These are phyloP conservation scores for Danionella cerebrum DNA, from an alignment of 2,113 vertebrate genomes.

Conservation along the genomic window DNA sequence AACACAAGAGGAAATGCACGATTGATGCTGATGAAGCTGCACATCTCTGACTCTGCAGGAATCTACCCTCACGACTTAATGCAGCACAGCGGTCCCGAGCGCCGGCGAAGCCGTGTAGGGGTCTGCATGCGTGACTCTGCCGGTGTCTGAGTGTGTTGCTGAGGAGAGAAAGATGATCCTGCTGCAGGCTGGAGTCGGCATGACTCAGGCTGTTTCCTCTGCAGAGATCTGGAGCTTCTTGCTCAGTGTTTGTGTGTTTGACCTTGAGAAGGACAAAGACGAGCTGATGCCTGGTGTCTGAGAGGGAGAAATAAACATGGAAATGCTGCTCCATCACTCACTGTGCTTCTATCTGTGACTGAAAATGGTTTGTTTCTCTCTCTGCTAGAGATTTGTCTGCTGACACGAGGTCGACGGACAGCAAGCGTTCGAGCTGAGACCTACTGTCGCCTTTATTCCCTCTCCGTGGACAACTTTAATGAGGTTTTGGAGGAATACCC, in stretches of 20 bases:
- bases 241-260: not conserved
- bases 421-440: conserved; percentile 90
- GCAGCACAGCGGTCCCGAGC: too few species aligned
- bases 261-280: conserved; percentile 32
- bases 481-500: conserved; percentile 97
- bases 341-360: too few species aligned
- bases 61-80: too few species aligned
- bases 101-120: too few species aligned
- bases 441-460: conserved; percentile 92
- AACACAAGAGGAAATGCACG: too few species aligned
- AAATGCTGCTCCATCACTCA: too few species aligned
- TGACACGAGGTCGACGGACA: conserved; percentile 86
- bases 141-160: not conserved
- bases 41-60: not conserved
- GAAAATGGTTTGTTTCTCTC: not conserved
- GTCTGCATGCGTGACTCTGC: too few species aligned
- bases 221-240: conserved; percentile 14
- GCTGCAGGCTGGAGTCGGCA: conserved; percentile 1
- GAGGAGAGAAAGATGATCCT: conserved; percentile 17
- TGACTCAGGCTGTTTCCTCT: conserved; percentile 21
- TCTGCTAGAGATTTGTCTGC: conserved; percentile 84
- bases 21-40: too few species aligned
- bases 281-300: conserved; percentile 25
- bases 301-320: conserved; percentile 21
- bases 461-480: conserved; percentile 94